Percentiles rank a stretch among this genome's conserved stretches.
Evolutionary conservation across 2,888 invertebrate species (phyloP).

Genomic region (Amphiduros pacificus): DNA sequence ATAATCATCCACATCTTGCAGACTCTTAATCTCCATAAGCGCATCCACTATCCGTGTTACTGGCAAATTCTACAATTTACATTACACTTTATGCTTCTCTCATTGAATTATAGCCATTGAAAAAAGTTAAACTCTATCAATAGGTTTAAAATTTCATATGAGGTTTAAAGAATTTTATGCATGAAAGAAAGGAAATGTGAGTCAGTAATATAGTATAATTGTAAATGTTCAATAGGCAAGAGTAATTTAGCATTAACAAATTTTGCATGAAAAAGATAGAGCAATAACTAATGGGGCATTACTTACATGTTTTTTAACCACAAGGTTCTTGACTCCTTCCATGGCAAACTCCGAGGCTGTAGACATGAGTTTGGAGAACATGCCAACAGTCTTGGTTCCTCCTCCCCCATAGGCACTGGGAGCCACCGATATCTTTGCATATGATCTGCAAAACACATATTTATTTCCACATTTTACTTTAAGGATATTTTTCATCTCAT

Average conservation of each 20-base stretch:
- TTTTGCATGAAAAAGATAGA: too few species aligned
- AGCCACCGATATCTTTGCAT: conserved; percentile 74
- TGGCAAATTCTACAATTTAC: conserved; percentile 76
- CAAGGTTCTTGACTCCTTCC: conserved; percentile 99
- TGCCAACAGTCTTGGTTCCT: conserved; percentile 91
- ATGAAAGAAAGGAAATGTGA: too few species aligned
- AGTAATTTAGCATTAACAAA: too few species aligned
- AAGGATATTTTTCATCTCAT: too few species aligned
- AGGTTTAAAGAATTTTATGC: too few species aligned
- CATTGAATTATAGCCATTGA: neutral
- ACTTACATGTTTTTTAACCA: conserved; percentile 87
- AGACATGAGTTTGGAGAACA: conserved; percentile 97
- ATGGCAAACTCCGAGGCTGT: conserved; percentile 97
- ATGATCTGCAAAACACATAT: conserved; percentile 71
- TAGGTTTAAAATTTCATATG: too few species aligned
- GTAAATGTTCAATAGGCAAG: too few species aligned
- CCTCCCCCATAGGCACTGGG: conserved; percentile 74
- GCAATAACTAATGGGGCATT: too few species aligned
- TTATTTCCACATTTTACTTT: too few species aligned
- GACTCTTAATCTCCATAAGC: conserved; percentile 77
- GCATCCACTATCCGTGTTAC: conserved; percentile 91
- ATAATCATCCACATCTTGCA: conserved; percentile 82
- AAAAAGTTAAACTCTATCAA: neutral
- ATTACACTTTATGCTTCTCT: neutral
- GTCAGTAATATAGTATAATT: too few species aligned